Evolutionary conservation across 1,140 invertebrate genomes (phyloP), one percentile per base, ranked within the genome.

Genomic region (Cheumatopsyche charites): DNA sequence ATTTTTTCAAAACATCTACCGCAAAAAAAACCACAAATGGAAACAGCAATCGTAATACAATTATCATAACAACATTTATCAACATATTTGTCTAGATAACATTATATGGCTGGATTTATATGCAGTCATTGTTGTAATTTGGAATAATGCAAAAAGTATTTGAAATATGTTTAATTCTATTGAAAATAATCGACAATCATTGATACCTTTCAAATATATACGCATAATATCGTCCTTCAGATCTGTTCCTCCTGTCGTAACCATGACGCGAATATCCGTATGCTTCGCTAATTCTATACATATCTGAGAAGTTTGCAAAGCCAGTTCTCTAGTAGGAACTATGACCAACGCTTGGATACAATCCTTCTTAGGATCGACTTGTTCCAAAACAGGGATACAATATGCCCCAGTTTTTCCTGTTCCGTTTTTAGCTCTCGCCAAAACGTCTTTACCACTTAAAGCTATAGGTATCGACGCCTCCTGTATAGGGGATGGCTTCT

Each of bases 321-420:
- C 98, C 82, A 99, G 87, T 86, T 99, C 98, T 87, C 98, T 88
- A 61, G 98, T 99, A 75, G 98, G 98, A 77, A 99, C 98, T 84
- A 99, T 96, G 72, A 99, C 91, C 84, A 99, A 87, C 78, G 97
- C 98, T 90, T 99, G 97, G 82, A 97, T 97, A 81, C 87, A 88
- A 84, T 95, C 91, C 87, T 93, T 92, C 79, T 88, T 90, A 45
- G 94, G 87, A 85, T 99, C 95, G 75, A 98, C 93, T 87, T 91
- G 86, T 88, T 99, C 97, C 81, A 99, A 85, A 74, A 98, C 93
- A 76, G 98, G 98, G 85, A 99, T 99, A 78, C 94, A 95, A 82
- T 99, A 99, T 75, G 98, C 98, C 79, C 98, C 98, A 79, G 98
- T 99, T 88, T 99, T 99, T 77, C 98, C 98, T 76, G 98, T 99